phyloP scores from a whole-genome alignment of 2,113 vertebrate genomes.

The Channa argus region DNA sequence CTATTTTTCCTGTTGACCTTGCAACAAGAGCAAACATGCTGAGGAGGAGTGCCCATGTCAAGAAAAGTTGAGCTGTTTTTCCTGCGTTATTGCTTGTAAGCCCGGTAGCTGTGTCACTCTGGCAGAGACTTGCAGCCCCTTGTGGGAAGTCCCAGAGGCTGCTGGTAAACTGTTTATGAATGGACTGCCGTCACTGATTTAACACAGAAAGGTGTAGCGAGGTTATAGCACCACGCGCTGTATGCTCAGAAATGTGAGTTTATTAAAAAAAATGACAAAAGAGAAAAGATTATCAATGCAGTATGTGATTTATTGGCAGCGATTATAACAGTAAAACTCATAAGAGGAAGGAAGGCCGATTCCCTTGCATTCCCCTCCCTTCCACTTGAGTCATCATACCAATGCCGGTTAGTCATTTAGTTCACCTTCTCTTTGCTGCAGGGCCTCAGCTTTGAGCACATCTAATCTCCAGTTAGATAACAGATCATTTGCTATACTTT shows the following conservation, averaged over 20 bases:
- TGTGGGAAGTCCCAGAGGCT: slow-evolving; percentile 72
- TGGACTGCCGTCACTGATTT: slow-evolving; percentile 62
- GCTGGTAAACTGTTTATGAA: slow-evolving; percentile 77
- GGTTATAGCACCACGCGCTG: slow-evolving; percentile 1
- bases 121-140: slow-evolving; percentile 45
- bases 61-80: slow-evolving; percentile 38
- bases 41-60: slow-evolving; percentile 29
- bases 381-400: slow-evolving; percentile 66
- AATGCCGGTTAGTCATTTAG: slow-evolving; percentile 62
- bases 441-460: slow-evolving; percentile 49
- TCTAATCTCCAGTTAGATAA: slow-evolving; percentile 65
- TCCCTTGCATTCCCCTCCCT: not conserved
- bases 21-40: slow-evolving; percentile 44
- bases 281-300: too few species aligned
- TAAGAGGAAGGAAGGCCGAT: slow-evolving; percentile 34
- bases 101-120: slow-evolving; percentile 63
- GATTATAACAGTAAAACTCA: not conserved
- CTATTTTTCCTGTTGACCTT: slow-evolving; percentile 41
- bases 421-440: slow-evolving; percentile 48
- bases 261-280: slow-evolving; percentile 1
- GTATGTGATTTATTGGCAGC: not conserved
- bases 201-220: slow-evolving; percentile 38
- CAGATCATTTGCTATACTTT: slow-evolving; percentile 34
- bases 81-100: slow-evolving; percentile 47
- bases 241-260: not conserved